phyloP scores from a whole-genome alignment of 2,888 invertebrate genomes.

The Dysmachus trigonus region DNA sequence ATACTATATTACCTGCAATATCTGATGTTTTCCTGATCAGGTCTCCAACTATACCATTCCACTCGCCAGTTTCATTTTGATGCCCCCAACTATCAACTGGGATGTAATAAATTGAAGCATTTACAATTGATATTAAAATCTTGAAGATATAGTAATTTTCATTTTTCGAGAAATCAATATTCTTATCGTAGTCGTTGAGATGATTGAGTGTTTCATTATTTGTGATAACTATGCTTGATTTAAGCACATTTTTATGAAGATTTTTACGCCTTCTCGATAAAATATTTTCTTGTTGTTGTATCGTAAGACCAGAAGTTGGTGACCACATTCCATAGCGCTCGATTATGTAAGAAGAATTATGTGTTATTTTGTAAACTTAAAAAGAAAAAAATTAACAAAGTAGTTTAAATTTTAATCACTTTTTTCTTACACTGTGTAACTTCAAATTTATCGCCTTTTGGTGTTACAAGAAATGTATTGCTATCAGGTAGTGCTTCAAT shows the following conservation, averaged over 20 bases:
- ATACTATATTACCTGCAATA: constrained; percentile 62
- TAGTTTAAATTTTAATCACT: background rate
- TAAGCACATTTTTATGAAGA: constrained; percentile 55
- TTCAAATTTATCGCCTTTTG: background rate
- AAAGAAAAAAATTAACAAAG: background rate
- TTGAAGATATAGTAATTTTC: constrained; percentile 70
- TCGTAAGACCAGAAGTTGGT: background rate
- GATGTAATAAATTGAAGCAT: constrained; percentile 67
- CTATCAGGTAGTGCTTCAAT: constrained; percentile 35
- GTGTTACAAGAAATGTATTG: constrained; percentile 7
- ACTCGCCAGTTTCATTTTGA: constrained; percentile 65
- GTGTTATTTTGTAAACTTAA: constrained; percentile 29
- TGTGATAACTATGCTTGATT: constrained; percentile 58
- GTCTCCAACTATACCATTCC: constrained; percentile 74
- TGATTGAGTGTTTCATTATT: constrained; percentile 63
- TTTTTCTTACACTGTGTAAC: background rate
- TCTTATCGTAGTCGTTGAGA: constrained; percentile 64
- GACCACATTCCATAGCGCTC: constrained; percentile 36
- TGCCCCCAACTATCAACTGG: constrained; percentile 72
- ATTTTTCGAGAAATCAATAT: constrained; percentile 72
- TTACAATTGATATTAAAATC: constrained; percentile 64
- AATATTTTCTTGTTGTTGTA: background rate
- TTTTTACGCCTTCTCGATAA: constrained; percentile 53
- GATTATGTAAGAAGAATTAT: background rate
- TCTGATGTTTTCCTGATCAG: constrained; percentile 68